A percentile compares a stretch with the other conserved stretches of the same genome.
These are phyloP conservation scores for Drosophila mulleri DNA, from an alignment of 2,888 invertebrate species.

Conservation along the genomic window DNA sequence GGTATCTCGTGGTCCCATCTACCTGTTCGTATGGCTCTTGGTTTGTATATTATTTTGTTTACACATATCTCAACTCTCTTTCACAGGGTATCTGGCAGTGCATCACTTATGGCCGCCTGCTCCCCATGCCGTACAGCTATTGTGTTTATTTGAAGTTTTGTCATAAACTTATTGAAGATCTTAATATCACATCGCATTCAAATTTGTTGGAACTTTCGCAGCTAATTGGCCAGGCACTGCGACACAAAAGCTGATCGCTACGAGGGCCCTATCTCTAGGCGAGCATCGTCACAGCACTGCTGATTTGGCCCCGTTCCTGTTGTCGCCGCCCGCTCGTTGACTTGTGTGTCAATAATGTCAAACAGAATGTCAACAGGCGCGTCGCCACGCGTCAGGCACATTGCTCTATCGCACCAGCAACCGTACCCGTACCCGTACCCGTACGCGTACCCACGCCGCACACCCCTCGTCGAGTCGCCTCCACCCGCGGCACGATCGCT, in stretches of 20 bases:
- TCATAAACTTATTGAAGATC: constrained; percentile 68
- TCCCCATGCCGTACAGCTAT: neutral
- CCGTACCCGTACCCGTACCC: neutral
- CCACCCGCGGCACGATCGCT: constrained; percentile 46
- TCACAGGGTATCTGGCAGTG: constrained; percentile 2
- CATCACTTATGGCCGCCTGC: neutral
- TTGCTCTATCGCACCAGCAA: constrained; percentile 27
- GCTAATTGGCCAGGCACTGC: constrained; percentile 55
- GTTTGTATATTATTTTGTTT: no score
- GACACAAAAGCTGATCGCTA: constrained; percentile 42
- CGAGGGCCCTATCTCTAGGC: constrained; percentile 15
- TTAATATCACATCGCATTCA: constrained; percentile 46
- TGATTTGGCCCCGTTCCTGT: constrained; percentile 45
- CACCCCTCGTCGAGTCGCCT: constrained; percentile 16
- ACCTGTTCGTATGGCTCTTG: no score
- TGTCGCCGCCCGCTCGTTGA: constrained; percentile 42
- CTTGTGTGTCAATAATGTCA: constrained; percentile 79
- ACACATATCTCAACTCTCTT: no score
- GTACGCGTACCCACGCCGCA: neutral
- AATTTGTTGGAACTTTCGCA: constrained; percentile 24
- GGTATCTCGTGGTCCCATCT: no score
- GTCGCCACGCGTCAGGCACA: constrained; percentile 70
- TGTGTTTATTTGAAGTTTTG: constrained; percentile 6
- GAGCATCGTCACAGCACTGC: constrained; percentile 18
- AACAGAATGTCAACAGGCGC: constrained; percentile 73